Percentiles rank a stretch among this genome's conserved stretches.
phyloP scores from a whole-genome alignment of 2,113 vertebrate species.

The Grammomys surdaster region DNA sequence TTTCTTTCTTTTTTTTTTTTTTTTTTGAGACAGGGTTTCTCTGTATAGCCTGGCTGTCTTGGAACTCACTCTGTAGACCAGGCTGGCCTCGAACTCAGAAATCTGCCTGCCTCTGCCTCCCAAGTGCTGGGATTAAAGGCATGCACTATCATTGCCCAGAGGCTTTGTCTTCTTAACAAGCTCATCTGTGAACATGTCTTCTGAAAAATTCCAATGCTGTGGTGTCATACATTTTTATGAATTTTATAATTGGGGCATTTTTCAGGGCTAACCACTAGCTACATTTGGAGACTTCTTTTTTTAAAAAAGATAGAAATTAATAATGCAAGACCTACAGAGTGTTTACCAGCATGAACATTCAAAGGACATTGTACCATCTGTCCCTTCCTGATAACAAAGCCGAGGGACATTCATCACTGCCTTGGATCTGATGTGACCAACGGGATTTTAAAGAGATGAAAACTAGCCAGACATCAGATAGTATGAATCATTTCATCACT shows the following conservation, averaged over 20 bases:
- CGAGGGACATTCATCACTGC: background rate
- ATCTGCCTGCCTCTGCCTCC: too few species aligned
- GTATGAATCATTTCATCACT: conserved; percentile 36
- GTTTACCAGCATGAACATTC: conserved; percentile 38
- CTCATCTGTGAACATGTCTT: conserved; percentile 46
- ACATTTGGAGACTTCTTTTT: conserved; percentile 19
- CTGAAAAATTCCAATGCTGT: conserved; percentile 26
- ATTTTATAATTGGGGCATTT: conserved; percentile 55
- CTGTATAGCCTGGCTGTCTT: too few species aligned
- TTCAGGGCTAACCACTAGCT: conserved; percentile 39
- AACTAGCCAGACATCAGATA: conserved; percentile 15
- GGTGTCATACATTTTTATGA: conserved; percentile 58
- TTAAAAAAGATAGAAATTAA: conserved; percentile 7
- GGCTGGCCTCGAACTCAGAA: too few species aligned
- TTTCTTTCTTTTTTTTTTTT: too few species aligned
- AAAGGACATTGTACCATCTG: conserved; percentile 48
- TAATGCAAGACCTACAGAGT: conserved; percentile 28
- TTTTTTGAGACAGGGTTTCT: too few species aligned
- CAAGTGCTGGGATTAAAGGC: too few species aligned
- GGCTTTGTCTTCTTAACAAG: background rate
- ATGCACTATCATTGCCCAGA: too few species aligned
- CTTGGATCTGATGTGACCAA: background rate
- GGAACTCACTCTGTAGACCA: too few species aligned
- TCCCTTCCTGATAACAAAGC: conserved; percentile 45
- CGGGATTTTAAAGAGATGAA: conserved; percentile 1